phyloP scores from a whole-genome alignment of 2,888 invertebrate species.

The Linnaemya tessellans region DNA sequence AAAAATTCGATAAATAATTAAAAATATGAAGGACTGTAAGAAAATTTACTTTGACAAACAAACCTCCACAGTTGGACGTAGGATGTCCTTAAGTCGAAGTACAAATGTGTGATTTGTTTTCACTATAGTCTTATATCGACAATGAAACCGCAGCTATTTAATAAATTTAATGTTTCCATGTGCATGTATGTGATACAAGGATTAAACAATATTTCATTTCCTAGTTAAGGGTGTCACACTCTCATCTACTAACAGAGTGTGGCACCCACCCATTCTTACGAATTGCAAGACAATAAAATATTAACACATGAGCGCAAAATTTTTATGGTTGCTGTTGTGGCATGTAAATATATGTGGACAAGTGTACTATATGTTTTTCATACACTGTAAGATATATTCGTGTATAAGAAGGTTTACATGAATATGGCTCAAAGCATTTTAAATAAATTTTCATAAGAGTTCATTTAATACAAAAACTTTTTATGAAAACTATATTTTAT shows the following conservation, averaged over 20 bases:
- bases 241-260: background rate
- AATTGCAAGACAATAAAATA: conserved; percentile 22
- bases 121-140: background rate
- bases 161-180: conserved; percentile 28
- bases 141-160: conserved; percentile 45
- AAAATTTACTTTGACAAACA: background rate
- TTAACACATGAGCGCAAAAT: background rate
- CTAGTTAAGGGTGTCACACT: conserved; percentile 1
- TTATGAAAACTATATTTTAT: background rate
- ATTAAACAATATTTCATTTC: conserved; percentile 53
- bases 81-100: background rate
- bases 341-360: background rate
- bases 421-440: too few species aligned
- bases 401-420: background rate
- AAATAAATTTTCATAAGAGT: background rate
- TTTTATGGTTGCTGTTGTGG: background rate
- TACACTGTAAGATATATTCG: conserved; percentile 1
- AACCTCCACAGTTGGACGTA: background rate
- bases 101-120: conserved; percentile 23
- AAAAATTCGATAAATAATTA: background rate
- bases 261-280: background rate
- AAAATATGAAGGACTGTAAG: background rate
- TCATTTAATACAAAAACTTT: background rate
- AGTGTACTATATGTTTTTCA: background rate
- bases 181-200: conserved; percentile 23